Base-by-base conservation (phyloP, 2,888 invertebrate species). In the Meghimatium bilineatum region DNA sequence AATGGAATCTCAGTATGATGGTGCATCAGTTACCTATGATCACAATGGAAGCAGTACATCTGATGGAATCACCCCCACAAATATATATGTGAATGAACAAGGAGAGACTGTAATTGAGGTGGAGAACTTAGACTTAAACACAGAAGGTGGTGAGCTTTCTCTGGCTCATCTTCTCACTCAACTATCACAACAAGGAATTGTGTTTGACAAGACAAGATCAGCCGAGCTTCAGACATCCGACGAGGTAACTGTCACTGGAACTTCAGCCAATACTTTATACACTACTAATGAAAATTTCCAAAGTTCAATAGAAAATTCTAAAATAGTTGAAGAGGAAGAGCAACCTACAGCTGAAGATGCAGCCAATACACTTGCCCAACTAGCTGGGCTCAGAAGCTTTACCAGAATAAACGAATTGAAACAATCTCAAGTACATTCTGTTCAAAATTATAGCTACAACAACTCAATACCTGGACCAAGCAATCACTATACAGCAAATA, bases 101-200 rank as follows among this genome's bases (percentile, higher is more conserved):
- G 86, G 86, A 26, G 86, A 86, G 80, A 86, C 86, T 10, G 86
- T 86, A 29, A 86, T 86, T 63, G 86, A 86, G 66, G 86, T 86
- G 17, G 86, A 86, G 44, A 86, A 86, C 34, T 63, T 86, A 20
- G 86, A 86, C 56, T 74, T 86, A 14, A 85, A 83, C 66, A 74
- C 86, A 14, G 85, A 86, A 74, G 83, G 86, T 38, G 86, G 85
- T 14, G 86, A 86, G 77, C 77, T 86, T 29, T 86, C 86, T 1
- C 82, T 86, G 49, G 86, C 86, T 23, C 86, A 86, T 32, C 85
- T 86, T 36, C 75, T 86, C 20, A 83, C 86, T 14, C 86, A 86
- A 74, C 74, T 86, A n/a, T 86, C 86, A 36, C 86, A 86, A 49
- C 86, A 86, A 38, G 86, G 86, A 8, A 86, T 86, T 36, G 86